These are phyloP conservation scores for Agriotes lineatus DNA, from an alignment of 2,888 invertebrate genomes.

Conservation along the genomic window DNA sequence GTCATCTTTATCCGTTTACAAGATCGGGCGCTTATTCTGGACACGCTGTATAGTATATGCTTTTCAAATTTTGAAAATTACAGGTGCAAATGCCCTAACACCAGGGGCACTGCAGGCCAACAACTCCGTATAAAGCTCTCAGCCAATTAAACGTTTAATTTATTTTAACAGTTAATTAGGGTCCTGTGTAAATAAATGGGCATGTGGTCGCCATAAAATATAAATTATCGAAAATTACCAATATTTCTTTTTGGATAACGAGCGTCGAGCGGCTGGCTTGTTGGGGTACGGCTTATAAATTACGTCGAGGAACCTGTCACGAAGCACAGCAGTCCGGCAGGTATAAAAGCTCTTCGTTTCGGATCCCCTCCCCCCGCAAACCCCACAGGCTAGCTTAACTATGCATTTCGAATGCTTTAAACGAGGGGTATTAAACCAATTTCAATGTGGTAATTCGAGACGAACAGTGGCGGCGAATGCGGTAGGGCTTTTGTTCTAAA, in stretches of 20 bases:
- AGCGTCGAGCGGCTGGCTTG: conserved; percentile 43
- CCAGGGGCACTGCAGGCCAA: neutral
- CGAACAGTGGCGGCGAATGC: conserved; percentile 15
- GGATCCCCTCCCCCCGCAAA: conserved; percentile 18
- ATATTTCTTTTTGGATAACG: conserved; percentile 60
- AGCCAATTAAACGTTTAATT: conserved; percentile 58
- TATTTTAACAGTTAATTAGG: conserved; percentile 59
- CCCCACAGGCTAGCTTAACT: conserved; percentile 15
- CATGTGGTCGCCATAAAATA: conserved; percentile 54
- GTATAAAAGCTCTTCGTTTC: conserved; percentile 25
- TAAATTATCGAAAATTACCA: conserved; percentile 60
- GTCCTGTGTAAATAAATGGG: conserved; percentile 61
- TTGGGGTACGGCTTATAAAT: conserved; percentile 34
- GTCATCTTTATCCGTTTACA: too few relatives aligned
- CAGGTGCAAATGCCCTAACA: neutral
- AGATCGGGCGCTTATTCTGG: too few relatives aligned
- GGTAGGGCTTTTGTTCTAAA: too few relatives aligned
- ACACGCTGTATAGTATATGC: too few relatives aligned
- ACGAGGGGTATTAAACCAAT: conserved; percentile 25
- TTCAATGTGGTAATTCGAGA: conserved; percentile 25
- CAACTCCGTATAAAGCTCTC: conserved; percentile 12
- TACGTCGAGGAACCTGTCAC: conserved; percentile 36
- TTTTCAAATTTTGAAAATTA: neutral
- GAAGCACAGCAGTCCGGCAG: conserved; percentile 28
- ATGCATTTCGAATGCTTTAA: conserved; percentile 35